Percentiles rank a stretch among this genome's conserved stretches.
Conservation (phyloP, 2,797 vertebrate genomes). For the Mormyrops boulengeri region DNA sequence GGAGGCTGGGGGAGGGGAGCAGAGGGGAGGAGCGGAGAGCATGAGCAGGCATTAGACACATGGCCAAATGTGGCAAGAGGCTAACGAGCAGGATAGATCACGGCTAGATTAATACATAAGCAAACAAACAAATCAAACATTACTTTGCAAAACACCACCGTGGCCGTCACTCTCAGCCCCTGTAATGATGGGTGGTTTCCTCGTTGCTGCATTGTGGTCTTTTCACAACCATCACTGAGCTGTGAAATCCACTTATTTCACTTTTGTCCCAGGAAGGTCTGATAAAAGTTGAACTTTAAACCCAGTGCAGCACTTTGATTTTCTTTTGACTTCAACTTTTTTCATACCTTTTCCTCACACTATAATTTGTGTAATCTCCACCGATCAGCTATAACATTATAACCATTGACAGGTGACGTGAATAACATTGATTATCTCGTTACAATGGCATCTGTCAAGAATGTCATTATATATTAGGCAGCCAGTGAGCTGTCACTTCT, state of each 20-base stretch:
- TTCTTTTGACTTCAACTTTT: not conserved
- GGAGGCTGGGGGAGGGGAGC: slow-evolving; percentile 63
- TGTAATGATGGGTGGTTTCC: not conserved
- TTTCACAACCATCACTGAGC: not conserved
- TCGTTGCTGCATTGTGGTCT: not conserved
- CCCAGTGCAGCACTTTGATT: not conserved
- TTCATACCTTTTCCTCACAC: not conserved
- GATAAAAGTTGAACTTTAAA: not conserved
- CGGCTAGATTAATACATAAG: not conserved
- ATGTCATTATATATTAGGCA: not conserved
- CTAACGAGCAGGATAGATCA: not conserved
- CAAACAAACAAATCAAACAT: not conserved
- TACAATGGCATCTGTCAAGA: not conserved
- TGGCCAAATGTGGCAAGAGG: not conserved
- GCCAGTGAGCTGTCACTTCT: not conserved
- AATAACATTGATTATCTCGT: not conserved
- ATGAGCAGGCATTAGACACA: not conserved
- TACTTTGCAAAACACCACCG: not conserved
- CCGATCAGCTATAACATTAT: not conserved
- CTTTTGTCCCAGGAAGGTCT: not conserved
- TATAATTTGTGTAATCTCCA: not conserved
- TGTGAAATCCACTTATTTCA: not conserved
- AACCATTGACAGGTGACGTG: not conserved
- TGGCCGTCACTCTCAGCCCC: not conserved
- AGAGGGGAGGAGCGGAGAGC: not conserved